Base-by-base conservation (phyloP, 2,797 vertebrate species). In the Micropoecilia bifurca region DNA sequence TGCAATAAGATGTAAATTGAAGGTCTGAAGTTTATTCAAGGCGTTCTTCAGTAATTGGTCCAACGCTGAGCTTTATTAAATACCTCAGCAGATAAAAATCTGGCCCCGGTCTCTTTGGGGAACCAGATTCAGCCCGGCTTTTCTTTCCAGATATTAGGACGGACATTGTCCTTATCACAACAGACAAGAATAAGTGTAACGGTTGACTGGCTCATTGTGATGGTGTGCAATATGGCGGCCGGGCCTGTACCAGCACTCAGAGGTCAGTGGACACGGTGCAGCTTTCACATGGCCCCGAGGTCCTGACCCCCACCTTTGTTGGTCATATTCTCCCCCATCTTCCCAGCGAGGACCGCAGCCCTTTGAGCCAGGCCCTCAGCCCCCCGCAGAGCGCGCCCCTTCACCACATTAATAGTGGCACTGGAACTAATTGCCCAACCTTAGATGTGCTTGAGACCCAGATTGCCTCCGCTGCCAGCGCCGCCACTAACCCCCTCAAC, bases 341-440 rank as follows among this genome's bases (percentile, higher is more conserved):
- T 88, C 83, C 85, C 79, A 74, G 82, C 87, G 81, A 94, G 91
- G 88, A 91, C 90, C 88, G 83, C 79, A 84, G 83, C 91, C 91
- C 91, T 94, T 95, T 92, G 91, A 94, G 95, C 84, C 81, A 46
- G 79, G 89, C 89, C 91, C 94, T 94, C 91, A 75, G 90, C 93
- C 94, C 91, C 94, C 96, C 46, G 92, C 90, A 0, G 94, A 89
- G 95, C 88, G 88, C 88, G 88, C 92, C 93, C 92, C 94, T 95
- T 94, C 93, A 93, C 86, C 94, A 93, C 90, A 91, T 95, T 96
- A 94, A 95, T 92, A 93, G 93, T 93, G 94, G 90, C 93, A 95
- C 94, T 95, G 95, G 93, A 96, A 96, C 94, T 95, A 94, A 96
- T 95, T 95, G 94, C 85, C 90, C 88, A 94, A 95, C 94, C 91